These are phyloP conservation scores for Idaea aversata DNA, from an alignment of 2,888 invertebrate species.

Conservation along the genomic window DNA sequence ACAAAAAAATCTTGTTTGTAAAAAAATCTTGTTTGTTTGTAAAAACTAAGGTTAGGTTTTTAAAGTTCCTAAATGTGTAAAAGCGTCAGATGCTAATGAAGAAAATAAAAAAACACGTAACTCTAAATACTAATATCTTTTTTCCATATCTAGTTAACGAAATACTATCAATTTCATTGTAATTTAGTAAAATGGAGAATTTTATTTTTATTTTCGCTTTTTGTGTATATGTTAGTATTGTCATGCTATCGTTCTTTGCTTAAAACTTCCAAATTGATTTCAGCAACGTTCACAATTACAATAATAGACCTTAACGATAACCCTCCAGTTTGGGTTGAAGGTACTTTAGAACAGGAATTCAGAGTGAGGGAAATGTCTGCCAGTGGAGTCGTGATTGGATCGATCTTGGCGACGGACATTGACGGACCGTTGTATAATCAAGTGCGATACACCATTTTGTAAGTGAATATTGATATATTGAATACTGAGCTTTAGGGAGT, in stretches of 20 bases:
- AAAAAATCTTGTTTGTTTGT: too few relatives aligned
- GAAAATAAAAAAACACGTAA: too few relatives aligned
- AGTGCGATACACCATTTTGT: constrained; percentile 79
- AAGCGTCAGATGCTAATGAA: too few relatives aligned
- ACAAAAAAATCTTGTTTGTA: too few relatives aligned
- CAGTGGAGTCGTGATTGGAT: constrained; percentile 73
- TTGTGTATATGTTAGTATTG: not conserved
- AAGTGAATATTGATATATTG: constrained; percentile 35
- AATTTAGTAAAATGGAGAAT: too few relatives aligned
- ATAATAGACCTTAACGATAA: constrained; percentile 84
- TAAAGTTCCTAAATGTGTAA: too few relatives aligned
- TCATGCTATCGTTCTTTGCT: not conserved
- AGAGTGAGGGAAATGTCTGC: constrained; percentile 78
- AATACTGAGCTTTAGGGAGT: not conserved
- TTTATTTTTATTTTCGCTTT: too few relatives aligned
- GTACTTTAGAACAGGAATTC: constrained; percentile 58
- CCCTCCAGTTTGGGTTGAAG: constrained; percentile 75
- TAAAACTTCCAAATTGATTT: not conserved
- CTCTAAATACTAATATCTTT: too few relatives aligned
- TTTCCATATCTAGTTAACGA: too few relatives aligned
- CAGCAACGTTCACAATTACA: constrained; percentile 79
- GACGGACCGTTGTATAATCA: constrained; percentile 82
- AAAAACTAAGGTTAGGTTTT: too few relatives aligned
- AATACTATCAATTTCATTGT: too few relatives aligned
- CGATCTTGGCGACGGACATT: constrained; percentile 80